Evolutionary conservation across 2,888 invertebrate species (phyloP).

Genomic region (Pristionchus arcanus): DNA sequence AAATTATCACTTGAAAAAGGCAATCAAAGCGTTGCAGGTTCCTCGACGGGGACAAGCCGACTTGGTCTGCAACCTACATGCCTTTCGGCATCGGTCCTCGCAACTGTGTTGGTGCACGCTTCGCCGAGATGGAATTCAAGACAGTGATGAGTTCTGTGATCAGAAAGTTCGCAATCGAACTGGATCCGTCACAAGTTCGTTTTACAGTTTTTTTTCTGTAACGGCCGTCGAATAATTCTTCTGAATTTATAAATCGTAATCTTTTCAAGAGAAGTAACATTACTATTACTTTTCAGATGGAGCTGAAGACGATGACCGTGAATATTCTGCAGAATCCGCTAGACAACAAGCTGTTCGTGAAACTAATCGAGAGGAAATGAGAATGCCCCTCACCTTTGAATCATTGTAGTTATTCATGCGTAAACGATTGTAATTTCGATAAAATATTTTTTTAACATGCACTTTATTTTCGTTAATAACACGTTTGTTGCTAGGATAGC

Average conservation of each 20-base stretch:
- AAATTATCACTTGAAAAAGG: too few relatives aligned
- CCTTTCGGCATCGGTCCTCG: conserved; percentile 56
- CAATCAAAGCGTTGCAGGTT: too few relatives aligned
- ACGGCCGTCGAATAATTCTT: too few relatives aligned
- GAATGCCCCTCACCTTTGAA: too few relatives aligned
- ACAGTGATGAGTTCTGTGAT: not conserved
- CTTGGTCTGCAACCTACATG: conserved; percentile 1
- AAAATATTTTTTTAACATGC: too few relatives aligned
- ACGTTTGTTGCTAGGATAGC: too few relatives aligned
- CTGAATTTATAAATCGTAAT: too few relatives aligned
- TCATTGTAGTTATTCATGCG: too few relatives aligned
- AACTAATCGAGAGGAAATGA: not conserved
- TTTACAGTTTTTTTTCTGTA: not conserved
- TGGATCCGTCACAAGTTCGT: conserved; percentile 34
- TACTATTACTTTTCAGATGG: too few relatives aligned
- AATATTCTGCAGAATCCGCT: not conserved
- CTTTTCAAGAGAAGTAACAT: too few relatives aligned
- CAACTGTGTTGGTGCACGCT: conserved; percentile 53
- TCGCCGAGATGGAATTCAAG: conserved; percentile 56
- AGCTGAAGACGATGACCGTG: not conserved
- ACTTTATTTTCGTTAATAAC: too few relatives aligned
- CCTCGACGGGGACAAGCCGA: not conserved
- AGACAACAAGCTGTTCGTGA: not conserved
- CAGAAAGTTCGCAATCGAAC: not conserved
- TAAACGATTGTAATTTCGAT: too few relatives aligned